Evolutionary conservation across 2,113 vertebrate genomes (phyloP).

Genomic region (Camelus bactrianus): DNA sequence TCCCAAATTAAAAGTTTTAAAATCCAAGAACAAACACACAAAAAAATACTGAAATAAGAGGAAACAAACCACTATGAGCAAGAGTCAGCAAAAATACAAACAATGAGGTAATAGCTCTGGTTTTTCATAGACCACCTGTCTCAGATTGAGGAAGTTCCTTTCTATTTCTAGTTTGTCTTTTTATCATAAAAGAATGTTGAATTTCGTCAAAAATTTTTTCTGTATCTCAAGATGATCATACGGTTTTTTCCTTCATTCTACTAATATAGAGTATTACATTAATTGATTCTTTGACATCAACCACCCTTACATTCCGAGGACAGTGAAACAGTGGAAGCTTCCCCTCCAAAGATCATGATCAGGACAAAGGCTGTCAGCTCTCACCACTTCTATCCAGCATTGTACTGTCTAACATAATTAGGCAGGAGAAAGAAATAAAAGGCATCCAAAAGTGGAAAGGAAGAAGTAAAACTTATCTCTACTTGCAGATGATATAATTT

Average conservation of each 20-base stretch:
- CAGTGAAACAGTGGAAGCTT: background rate
- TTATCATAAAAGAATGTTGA: too few relatives aligned
- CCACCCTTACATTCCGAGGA: background rate
- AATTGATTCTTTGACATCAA: too few relatives aligned
- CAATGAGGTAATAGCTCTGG: background rate
- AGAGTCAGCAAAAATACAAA: background rate
- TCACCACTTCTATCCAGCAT: background rate
- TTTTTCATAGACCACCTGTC: too few relatives aligned
- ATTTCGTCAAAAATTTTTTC: too few relatives aligned
- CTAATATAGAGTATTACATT: too few relatives aligned
- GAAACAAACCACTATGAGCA: background rate
- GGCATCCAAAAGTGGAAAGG: background rate
- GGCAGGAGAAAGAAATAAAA: background rate
- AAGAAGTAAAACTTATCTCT: constrained; percentile 2
- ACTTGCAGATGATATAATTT: background rate
- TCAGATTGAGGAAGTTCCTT: too few relatives aligned
- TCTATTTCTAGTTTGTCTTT: too few relatives aligned
- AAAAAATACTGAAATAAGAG: background rate
- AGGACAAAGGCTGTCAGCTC: background rate
- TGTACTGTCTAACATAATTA: background rate
- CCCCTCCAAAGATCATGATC: background rate
- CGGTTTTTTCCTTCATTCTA: too few relatives aligned
- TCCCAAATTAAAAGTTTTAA: background rate
- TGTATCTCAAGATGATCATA: too few relatives aligned
- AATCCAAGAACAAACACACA: background rate